These are phyloP conservation scores for Cataglyphis altisquamis DNA, from an alignment of 2,888 invertebrate species.

Conservation along the genomic window DNA sequence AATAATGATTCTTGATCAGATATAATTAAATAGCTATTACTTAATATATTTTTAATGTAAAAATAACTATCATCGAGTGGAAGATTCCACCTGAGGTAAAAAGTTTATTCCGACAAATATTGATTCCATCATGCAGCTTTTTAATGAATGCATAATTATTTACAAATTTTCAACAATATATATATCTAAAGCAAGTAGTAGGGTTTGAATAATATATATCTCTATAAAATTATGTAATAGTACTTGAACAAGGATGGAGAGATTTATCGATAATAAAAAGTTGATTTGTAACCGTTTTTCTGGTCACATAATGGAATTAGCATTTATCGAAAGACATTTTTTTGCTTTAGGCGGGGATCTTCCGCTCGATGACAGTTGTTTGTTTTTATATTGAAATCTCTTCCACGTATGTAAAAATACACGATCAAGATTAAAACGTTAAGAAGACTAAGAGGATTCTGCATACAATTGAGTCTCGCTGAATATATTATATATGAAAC, in stretches of 20 bases:
- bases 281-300: neutral
- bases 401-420: neutral
- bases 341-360: neutral
- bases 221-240: neutral
- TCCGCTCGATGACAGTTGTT: neutral
- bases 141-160: neutral
- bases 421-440: neutral
- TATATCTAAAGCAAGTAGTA: neutral
- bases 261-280: neutral
- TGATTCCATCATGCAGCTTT: neutral
- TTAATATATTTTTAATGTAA: neutral
- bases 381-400: neutral
- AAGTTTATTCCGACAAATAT: neutral
- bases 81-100: neutral
- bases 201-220: neutral
- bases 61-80: neutral
- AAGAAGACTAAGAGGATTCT: neutral
- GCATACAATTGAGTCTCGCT: neutral
- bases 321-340: neutral
- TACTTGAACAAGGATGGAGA: neutral
- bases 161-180: neutral
- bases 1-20: neutral
- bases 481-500: conserved; percentile 7
- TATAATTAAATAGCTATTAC: neutral
- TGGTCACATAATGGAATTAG: neutral